Evolutionary conservation across 1,140 invertebrate genomes (phyloP), one percentile per base, ranked within the genome.

Genomic region (Drosophila orena): DNA sequence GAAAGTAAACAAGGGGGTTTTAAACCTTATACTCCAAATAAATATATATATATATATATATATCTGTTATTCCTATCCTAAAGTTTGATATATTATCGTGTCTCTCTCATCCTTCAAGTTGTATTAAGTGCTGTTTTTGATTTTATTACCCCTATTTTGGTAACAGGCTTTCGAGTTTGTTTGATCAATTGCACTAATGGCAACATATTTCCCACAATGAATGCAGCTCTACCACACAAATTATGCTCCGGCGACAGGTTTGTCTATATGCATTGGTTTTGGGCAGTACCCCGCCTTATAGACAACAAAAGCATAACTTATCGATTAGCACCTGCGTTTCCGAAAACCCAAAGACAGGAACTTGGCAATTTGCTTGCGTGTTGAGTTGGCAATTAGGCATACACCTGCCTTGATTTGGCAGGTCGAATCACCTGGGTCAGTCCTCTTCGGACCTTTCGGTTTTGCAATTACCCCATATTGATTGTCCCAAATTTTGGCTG

Each of bases 391-490:
- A 89, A 89, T 89, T 88, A 88, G 47, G 49, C 24, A 59, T 56
- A 72, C 81, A 88, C 84, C 72, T 89, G 79, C 64, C 53, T 59
- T 76, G 77, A 84, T 89, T 88, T 89, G 76, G 50, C 68, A 77
- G 69, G 20, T 58, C 47, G 24, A 61, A 56, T 65, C 44, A 62
- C 43, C 38, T 46, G 42, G 54, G 72, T 53, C 42, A 72, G 76
- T 62, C 47, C 46, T 38, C 27, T 11, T 35, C 62, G 42, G n/a
- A n/a, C 65, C 61, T 62, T 43, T 65, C 53, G 37, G 54, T 74
- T 56, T 59, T 71, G 79, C 83, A 79, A 91, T 91, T 91, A 91
- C 60, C 73, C 62, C 71, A 50, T 79, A 91, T 89, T 91, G 89
- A 91, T 89, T 89, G 89, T 81, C 75, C 89, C 57, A 91, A 72